These are phyloP conservation scores for Neelides sp. DNA, from an alignment of 1,140 invertebrate species.

Conservation along the genomic window DNA sequence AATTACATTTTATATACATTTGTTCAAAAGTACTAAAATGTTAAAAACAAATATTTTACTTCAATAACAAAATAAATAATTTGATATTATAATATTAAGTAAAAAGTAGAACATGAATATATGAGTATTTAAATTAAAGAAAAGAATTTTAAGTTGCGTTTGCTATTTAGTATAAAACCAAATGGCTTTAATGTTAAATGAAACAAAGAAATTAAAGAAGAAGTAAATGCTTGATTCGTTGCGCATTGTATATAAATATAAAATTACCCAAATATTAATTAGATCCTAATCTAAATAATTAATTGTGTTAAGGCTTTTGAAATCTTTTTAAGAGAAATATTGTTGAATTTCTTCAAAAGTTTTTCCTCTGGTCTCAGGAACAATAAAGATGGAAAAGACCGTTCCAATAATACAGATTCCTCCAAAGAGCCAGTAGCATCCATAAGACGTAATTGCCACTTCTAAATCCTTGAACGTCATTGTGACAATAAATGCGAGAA, in stretches of 20 bases:
- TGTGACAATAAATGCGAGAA: constrained; percentile 42
- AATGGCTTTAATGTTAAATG: no score
- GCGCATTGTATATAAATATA: background rate
- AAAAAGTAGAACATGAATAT: no score
- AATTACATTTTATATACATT: no score
- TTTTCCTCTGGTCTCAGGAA: constrained; percentile 43
- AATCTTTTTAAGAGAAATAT: constrained; percentile 5
- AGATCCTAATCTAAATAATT: no score
- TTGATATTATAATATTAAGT: no score
- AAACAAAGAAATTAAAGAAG: background rate
- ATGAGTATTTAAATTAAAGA: no score
- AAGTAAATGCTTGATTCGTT: background rate
- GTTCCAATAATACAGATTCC: constrained; percentile 37
- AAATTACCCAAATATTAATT: background rate
- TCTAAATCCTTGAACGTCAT: constrained; percentile 37
- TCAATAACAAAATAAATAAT: no score
- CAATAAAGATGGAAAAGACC: constrained; percentile 35
- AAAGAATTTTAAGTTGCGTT: no score
- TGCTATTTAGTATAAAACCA: no score
- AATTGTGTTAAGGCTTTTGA: no score
- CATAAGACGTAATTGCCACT: constrained; percentile 37
- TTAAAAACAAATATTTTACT: no score
- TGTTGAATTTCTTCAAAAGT: constrained; percentile 41
- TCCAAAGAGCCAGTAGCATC: constrained; percentile 42
- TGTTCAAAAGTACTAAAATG: no score